Evolutionary conservation across 1,140 invertebrate species (phyloP).

Genomic region (Drosophila littoralis): DNA sequence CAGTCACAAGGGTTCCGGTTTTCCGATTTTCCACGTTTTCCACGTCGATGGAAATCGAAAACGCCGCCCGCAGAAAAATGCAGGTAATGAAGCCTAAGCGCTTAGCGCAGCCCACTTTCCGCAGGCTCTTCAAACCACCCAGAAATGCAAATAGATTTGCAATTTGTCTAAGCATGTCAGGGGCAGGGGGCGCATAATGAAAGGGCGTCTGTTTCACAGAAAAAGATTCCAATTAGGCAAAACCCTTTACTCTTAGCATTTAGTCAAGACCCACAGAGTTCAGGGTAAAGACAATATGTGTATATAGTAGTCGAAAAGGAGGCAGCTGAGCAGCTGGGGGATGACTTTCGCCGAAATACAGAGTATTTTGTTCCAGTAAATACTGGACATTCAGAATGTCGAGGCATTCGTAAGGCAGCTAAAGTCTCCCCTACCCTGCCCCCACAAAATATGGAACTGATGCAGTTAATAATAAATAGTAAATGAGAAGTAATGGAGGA

Average conservation of each 20-base stretch:
- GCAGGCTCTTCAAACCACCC: background rate
- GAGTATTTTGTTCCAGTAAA: no score
- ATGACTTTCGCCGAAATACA: no score
- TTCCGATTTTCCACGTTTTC: background rate
- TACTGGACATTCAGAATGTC: no score
- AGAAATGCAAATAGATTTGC: slow-evolving; percentile 11
- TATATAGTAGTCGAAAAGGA: no score
- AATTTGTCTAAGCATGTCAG: background rate
- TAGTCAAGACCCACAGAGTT: no score
- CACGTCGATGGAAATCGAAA: slow-evolving; percentile 41
- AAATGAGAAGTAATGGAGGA: no score
- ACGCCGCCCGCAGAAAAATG: slow-evolving; percentile 74
- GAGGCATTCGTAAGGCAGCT: no score
- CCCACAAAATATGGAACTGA: no score
- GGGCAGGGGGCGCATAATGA: background rate
- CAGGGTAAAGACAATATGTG: no score
- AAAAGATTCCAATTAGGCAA: background rate
- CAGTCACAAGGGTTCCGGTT: slow-evolving; percentile 24
- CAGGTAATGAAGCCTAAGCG: slow-evolving; percentile 68
- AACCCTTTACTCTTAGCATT: background rate
- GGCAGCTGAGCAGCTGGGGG: no score
- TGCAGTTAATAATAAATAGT: no score
- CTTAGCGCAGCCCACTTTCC: slow-evolving; percentile 21
- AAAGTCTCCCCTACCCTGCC: no score
- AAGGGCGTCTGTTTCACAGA: background rate